A percentile compares a stretch with the other conserved stretches of the same genome.
These are phyloP conservation scores for Diadema setosum DNA, from an alignment of 35 echinoderm and acorn worm genomes.

Conservation along the genomic window DNA sequence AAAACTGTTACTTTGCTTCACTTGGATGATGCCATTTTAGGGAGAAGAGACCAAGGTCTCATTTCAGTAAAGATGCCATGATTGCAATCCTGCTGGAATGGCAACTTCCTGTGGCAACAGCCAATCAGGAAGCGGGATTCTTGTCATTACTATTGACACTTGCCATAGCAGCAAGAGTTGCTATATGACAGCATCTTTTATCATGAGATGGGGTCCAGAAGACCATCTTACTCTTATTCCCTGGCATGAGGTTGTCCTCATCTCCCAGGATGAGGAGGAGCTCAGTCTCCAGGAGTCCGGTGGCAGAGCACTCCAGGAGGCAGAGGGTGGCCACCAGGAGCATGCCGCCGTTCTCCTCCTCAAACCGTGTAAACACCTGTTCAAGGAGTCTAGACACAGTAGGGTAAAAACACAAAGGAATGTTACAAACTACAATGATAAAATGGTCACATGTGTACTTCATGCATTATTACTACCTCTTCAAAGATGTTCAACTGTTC, in stretches of 20 bases:
- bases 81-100: too few relatives aligned
- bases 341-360: conserved; percentile 91
- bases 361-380: conserved; percentile 90
- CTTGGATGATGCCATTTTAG: too few relatives aligned
- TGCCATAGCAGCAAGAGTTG: background rate
- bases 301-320: conserved; percentile 84
- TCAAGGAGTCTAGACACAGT: conserved; percentile 61
- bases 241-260: conserved; percentile 87
- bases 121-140: too few relatives aligned
- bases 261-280: conserved; percentile 86
- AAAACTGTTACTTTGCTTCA: too few relatives aligned
- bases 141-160: too few relatives aligned
- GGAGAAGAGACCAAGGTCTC: too few relatives aligned
- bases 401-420: background rate
- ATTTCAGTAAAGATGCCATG: too few relatives aligned
- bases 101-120: too few relatives aligned
- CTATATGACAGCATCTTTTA: conserved; percentile 49
- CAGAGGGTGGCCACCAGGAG: conserved; percentile 81
- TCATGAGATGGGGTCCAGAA: background rate
- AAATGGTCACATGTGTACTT: too few relatives aligned
- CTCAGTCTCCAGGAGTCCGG: conserved; percentile 83
- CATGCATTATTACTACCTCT: too few relatives aligned
- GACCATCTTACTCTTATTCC: conserved; percentile 53
- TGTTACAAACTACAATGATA: background rate
- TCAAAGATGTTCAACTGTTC: too few relatives aligned